phyloP scores from a whole-genome alignment of 1,140 invertebrate species.

The Phymastichus coffea region DNA sequence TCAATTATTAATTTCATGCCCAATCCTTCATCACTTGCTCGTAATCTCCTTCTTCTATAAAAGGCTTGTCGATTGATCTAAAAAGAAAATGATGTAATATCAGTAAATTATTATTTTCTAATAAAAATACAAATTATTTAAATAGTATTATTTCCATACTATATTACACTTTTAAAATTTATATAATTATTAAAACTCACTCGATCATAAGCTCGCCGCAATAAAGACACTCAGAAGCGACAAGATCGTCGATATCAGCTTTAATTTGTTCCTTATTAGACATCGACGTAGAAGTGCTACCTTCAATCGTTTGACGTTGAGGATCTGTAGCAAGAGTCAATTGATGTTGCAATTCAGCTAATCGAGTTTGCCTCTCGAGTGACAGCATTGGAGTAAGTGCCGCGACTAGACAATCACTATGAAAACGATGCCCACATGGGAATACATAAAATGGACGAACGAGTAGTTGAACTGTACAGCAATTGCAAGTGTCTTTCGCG shows the following conservation, averaged over 20 bases:
- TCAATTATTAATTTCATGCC: too few species aligned
- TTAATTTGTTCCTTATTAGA: slow-evolving; percentile 70
- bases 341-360: slow-evolving; percentile 66
- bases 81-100: slow-evolving; percentile 34
- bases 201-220: slow-evolving; percentile 92
- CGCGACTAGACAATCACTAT: slow-evolving; percentile 86
- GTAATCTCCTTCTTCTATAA: slow-evolving; percentile 80
- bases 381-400: slow-evolving; percentile 74
- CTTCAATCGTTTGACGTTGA: slow-evolving; percentile 22
- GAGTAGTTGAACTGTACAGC: slow-evolving; percentile 80
- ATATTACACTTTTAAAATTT: slow-evolving; percentile 4
- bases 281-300: slow-evolving; percentile 53
- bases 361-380: slow-evolving; percentile 61
- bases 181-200: slow-evolving; percentile 44
- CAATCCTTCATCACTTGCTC: slow-evolving; percentile 80
- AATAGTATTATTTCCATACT: too few species aligned
- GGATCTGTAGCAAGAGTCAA: slow-evolving; percentile 54
- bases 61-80: slow-evolving; percentile 78
- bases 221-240: slow-evolving; percentile 89
- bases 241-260: slow-evolving; percentile 83
- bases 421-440: slow-evolving; percentile 92
- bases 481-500: slow-evolving; percentile 74
- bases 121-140: too few species aligned
- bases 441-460: slow-evolving; percentile 90
- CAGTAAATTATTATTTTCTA: too few species aligned